Percentiles rank a stretch among this genome's conserved stretches.
phyloP scores from a whole-genome alignment of 2,797 vertebrate species.

The Xenentodon cancila region DNA sequence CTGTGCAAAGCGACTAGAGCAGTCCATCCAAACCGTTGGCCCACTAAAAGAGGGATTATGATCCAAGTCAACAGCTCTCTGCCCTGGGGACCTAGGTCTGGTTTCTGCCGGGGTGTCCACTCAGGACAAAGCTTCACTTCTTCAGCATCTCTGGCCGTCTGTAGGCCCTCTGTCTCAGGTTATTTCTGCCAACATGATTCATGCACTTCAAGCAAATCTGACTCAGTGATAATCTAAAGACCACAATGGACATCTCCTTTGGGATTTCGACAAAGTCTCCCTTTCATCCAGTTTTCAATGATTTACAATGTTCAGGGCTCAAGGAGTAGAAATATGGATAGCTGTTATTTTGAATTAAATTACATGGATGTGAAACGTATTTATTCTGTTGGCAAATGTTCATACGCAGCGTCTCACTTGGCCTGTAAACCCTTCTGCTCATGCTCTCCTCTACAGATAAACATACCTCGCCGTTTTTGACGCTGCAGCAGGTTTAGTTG shows the following conservation, averaged over 20 bases:
- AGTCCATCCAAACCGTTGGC: constrained; percentile 15
- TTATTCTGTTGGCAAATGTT: neutral
- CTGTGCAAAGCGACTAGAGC: constrained; percentile 6
- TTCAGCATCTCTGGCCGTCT: constrained; percentile 55
- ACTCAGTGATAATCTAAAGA: constrained; percentile 49
- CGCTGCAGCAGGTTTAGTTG: constrained; percentile 47
- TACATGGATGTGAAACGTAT: too few species aligned
- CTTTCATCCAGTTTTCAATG: constrained; percentile 31
- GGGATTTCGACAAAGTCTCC: constrained; percentile 42
- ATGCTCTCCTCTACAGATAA: too few species aligned
- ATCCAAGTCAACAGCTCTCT: constrained; percentile 44
- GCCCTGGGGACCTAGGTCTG: constrained; percentile 38
- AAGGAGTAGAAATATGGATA: neutral
- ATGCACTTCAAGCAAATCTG: constrained; percentile 50
- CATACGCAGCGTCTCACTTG: neutral
- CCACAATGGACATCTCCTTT: constrained; percentile 55
- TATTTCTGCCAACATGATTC: constrained; percentile 70
- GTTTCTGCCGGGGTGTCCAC: constrained; percentile 35
- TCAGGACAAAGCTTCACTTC: constrained; percentile 64
- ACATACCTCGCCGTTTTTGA: constrained; percentile 79
- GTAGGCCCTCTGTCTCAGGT: constrained; percentile 63
- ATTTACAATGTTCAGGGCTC: constrained; percentile 17
- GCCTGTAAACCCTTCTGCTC: neutral
- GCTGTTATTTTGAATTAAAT: too few species aligned
- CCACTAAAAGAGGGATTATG: constrained; percentile 35